Evolutionary conservation across 2,888 invertebrate genomes (phyloP).

Genomic region (Zygaena filipendulae): DNA sequence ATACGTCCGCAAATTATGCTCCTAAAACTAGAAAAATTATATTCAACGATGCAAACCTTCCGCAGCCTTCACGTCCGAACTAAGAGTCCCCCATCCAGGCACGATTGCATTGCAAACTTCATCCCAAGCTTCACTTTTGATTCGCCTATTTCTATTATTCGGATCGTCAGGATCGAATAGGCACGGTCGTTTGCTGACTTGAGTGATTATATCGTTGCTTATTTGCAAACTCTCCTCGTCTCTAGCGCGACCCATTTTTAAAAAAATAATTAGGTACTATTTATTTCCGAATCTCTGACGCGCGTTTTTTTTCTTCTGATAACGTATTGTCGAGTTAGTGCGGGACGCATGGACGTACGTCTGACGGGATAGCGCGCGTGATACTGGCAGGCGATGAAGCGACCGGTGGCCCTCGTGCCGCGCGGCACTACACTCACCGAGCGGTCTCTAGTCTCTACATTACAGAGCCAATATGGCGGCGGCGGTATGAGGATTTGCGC

Average conservation of each 20-base stretch:
- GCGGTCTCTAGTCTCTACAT: too few species aligned
- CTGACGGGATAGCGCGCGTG: conserved; percentile 51
- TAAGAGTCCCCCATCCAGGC: conserved; percentile 49
- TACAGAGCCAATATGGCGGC: too few species aligned
- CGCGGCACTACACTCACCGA: conserved; percentile 28
- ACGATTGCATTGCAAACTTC: conserved; percentile 56
- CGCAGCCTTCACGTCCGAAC: conserved; percentile 44
- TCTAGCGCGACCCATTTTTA: conserved; percentile 46
- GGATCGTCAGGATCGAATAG: conserved; percentile 51
- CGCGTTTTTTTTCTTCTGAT: too few species aligned
- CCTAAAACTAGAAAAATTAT: too few species aligned
- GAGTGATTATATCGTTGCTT: conserved; percentile 45
- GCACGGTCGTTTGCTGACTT: conserved; percentile 52
- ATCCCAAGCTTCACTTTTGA: conserved; percentile 58
- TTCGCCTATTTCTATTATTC: conserved; percentile 51
- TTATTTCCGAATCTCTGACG: conserved; percentile 2
- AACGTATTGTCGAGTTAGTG: conserved; percentile 21
- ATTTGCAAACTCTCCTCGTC: conserved; percentile 48
- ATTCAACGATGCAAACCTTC: too few species aligned
- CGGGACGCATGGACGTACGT: conserved; percentile 35
- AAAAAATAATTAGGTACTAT: conserved; percentile 12
- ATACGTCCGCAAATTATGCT: conserved; percentile 31
- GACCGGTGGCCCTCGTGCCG: conserved; percentile 21
- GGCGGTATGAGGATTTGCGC: too few species aligned
- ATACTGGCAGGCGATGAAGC: conserved; percentile 45